phyloP scores from a whole-genome alignment of 2,888 invertebrate species.

The Rotaria magnacalcarata region DNA sequence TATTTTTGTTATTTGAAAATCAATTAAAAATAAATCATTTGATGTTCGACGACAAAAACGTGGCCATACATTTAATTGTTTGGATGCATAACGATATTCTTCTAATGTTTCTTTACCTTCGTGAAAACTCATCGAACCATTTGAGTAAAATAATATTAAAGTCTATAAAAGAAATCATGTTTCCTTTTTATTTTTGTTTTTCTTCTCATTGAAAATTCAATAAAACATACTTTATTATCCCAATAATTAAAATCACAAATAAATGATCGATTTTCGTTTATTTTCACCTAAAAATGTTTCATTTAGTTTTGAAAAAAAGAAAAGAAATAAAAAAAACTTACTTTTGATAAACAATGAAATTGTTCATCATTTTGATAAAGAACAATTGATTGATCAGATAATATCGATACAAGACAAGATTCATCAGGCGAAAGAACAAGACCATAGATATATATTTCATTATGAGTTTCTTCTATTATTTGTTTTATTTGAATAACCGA shows the following conservation, averaged over 20 bases:
- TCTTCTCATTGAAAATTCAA: too few relatives aligned
- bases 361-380: neutral
- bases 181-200: too few relatives aligned
- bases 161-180: neutral
- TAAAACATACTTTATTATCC: neutral
- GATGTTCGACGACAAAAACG: neutral
- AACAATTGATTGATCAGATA: neutral
- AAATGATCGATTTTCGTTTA: neutral
- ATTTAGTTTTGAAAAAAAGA: neutral
- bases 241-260: neutral
- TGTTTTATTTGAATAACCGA: neutral
- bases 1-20: neutral
- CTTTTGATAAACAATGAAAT: neutral
- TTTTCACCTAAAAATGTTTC: neutral
- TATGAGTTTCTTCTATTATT: neutral
- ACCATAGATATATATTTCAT: neutral
- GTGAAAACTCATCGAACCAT: slow-evolving; percentile 37
- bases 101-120: neutral
- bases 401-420: neutral
- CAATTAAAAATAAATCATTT: neutral
- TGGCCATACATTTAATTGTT: neutral
- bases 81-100: neutral
- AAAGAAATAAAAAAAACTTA: neutral
- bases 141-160: neutral
- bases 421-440: neutral